A percentile compares a stretch with the other conserved stretches of the same genome.
These are phyloP conservation scores for Anas capensis DNA, from an alignment of 2,797 vertebrate genomes.

Conservation along the genomic window DNA sequence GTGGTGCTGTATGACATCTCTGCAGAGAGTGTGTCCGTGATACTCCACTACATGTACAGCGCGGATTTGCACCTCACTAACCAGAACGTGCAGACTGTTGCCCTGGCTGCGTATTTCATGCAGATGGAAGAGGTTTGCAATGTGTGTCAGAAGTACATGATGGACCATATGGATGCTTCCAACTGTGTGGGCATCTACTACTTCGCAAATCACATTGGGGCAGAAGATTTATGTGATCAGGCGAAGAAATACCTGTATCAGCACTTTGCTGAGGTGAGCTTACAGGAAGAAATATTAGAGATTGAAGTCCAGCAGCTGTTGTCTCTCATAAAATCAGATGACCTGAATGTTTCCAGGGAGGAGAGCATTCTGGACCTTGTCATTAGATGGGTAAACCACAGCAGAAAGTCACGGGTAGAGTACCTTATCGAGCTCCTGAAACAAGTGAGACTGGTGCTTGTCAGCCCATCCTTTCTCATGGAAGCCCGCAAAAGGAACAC, in stretches of 20 bases:
- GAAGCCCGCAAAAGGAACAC: constrained; percentile 90
- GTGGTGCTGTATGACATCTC: constrained; percentile 88
- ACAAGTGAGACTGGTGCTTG: constrained; percentile 90
- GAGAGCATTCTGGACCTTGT: constrained; percentile 95
- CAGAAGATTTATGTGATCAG: constrained; percentile 90
- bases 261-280: constrained; percentile 94
- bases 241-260: constrained; percentile 88
- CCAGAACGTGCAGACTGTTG: constrained; percentile 91
- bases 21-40: constrained; percentile 87
- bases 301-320: constrained; percentile 90
- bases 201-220: constrained; percentile 94
- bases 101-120: constrained; percentile 91
- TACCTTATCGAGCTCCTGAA: constrained; percentile 91
- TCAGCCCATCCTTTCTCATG: constrained; percentile 87
- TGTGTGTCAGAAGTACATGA: constrained; percentile 92
- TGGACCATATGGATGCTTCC: constrained; percentile 93
- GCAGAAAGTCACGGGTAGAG: constrained; percentile 76
- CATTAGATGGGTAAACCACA: constrained; percentile 90
- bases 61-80: constrained; percentile 86
- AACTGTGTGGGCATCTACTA: constrained; percentile 95
- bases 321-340: constrained; percentile 89
- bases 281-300: constrained; percentile 93
- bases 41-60: constrained; percentile 93
- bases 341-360: constrained; percentile 93
- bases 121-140: constrained; percentile 94